Percentiles rank a stretch among this genome's conserved stretches.
Evolutionary conservation across 2,888 invertebrate species (phyloP).

Genomic region (Tetheella fluctuosa): DNA sequence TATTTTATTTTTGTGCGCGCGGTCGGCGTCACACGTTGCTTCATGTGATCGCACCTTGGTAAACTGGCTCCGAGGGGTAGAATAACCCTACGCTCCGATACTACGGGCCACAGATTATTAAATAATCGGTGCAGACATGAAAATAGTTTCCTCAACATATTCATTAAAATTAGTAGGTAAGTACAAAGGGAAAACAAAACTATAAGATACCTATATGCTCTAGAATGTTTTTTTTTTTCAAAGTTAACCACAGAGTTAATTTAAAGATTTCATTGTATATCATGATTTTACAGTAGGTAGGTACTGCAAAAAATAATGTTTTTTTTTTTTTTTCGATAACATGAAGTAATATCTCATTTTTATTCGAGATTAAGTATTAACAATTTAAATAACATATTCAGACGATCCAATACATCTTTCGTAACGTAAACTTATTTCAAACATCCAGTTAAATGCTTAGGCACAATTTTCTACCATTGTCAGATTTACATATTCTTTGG

Average conservation of each 20-base stretch:
- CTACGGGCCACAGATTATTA: slow-evolving; percentile 66
- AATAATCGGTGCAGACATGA: neutral
- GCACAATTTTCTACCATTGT: slow-evolving; percentile 14
- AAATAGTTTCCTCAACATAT: neutral
- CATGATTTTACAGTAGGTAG: too few relatives aligned
- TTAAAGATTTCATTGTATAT: too few relatives aligned
- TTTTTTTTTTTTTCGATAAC: too few relatives aligned
- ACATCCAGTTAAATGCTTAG: neutral
- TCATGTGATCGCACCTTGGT: slow-evolving; percentile 48
- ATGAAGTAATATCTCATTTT: too few relatives aligned
- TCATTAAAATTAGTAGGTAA: neutral
- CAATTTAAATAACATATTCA: too few relatives aligned
- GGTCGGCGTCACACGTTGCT: slow-evolving; percentile 42
- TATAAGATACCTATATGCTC: too few relatives aligned
- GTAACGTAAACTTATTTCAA: neutral
- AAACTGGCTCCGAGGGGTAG: slow-evolving; percentile 69
- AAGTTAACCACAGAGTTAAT: too few relatives aligned
- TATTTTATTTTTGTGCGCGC: slow-evolving; percentile 17
- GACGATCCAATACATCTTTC: neutral
- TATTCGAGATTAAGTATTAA: too few relatives aligned
- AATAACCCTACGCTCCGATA: slow-evolving; percentile 69
- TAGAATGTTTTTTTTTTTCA: too few relatives aligned
- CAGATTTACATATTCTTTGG: slow-evolving; percentile 54
- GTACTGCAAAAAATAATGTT: too few relatives aligned
- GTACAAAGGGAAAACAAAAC: neutral